Evolutionary conservation across 35 echinoderm and acorn worm species (phyloP), one percentile per base, ranked within the genome.

Genomic region (Hemicentrotus pulcherrimus): DNA sequence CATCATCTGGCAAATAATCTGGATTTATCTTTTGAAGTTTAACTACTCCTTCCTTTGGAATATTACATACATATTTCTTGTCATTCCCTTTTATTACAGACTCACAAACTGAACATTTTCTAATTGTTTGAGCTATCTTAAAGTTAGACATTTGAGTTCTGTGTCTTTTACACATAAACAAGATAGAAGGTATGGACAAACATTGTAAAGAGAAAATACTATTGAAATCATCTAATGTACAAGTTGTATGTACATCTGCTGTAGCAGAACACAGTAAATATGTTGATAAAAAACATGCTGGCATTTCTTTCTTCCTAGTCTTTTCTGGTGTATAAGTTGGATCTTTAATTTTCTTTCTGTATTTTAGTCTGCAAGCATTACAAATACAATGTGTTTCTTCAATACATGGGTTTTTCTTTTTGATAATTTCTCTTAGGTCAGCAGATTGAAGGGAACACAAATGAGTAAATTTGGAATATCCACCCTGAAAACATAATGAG

Each of bases 71-170:
- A 50, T 92, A 92, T 46, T 92, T 3, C 47, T 92, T 92, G 31
- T 46, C 22, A 8, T 41, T 11, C 2, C 4, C 2, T 7, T 4
- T 92, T 31, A 92, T 18, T 47, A 48, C 2, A 47, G 46, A 92
- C 15, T 48, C 46, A 47, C 91, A 92, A 35, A 92, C 46, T 8
- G 35, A n/a, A n/a, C 45, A 92, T 47, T n/a, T n/a, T n/a, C n/a
- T n/a, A n/a, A n/a, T n/a, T n/a, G 31, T 6, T 50, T 48, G 4
- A 50, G 47, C 13, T 7, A 61, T 12, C 2, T 61, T 61, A 19
- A 61, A 92, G 47, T 92, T 92, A 47, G 91, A 92, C 4, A 92
- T 35, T 16, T 31, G 22, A 10, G 91, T 92, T 92, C 91, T 47
- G 46, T 92, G 91, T 92, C 47, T 92, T 22, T 50, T 50, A 92